Evolutionary conservation across 2,888 invertebrate genomes (phyloP), one percentile per base, ranked within the genome.

Genomic region (Tineola bisselliella): DNA sequence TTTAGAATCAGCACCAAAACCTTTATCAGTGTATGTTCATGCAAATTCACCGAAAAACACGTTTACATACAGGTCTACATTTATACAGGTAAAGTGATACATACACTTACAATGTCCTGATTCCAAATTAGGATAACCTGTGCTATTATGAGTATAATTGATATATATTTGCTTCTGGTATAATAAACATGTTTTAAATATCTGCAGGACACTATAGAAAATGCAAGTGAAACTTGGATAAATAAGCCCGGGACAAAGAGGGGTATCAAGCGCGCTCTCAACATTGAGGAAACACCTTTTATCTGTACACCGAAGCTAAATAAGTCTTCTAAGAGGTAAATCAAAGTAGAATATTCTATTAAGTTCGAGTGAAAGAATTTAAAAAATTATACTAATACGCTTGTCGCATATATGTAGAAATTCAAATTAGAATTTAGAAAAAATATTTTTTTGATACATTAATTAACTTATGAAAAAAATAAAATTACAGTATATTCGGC

Each of bases 271-370:
- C 73, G 88, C 0, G 80, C 79, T 0, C 70, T 87, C 5, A 76
- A 77, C 61, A 78, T 83, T 61, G 89, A 90, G 66, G 87, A 89
- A 6, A 89, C 89, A 0, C 91, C 91, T 0, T 91, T 91, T 68
- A 82, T 91, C 48, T 89, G 90, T 63, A 90, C 90, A 0, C 90
- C 91, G 0, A 88, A 88, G 66, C 62, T 84, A 19, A 67, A 58
- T n/a, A 58, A 58, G 31, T 13, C 33, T 33, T 13, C 33, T 15
- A 58, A 33, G 19, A 58, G 58, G 58, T 58, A 58, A 25, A 25
- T 25, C 6, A 25, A 25, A n/a, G n/a, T 25, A 25, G 2, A 25
- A 25, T 25, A 25, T n/a, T n/a, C n/a, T n/a, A n/a, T 10, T 12
- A 11, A 38, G 12, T 38, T 38, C 10, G 43, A 38, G 12, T 38